These are phyloP conservation scores for Augiades crinisus DNA, from an alignment of 2,888 invertebrate genomes.

Conservation along the genomic window DNA sequence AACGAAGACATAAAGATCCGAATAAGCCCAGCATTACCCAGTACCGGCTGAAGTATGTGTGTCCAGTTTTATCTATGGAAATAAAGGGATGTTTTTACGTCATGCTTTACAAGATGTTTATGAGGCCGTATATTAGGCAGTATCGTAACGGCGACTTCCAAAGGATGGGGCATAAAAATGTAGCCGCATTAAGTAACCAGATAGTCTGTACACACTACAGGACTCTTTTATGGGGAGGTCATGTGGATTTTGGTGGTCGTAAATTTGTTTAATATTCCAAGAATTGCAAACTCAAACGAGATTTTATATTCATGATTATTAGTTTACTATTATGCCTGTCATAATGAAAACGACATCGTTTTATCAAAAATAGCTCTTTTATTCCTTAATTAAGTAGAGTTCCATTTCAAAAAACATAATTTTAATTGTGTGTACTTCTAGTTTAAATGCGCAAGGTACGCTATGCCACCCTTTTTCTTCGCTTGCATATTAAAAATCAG, in stretches of 20 bases:
- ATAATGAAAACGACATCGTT: too few relatives aligned
- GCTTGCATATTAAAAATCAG: too few relatives aligned
- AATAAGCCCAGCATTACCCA: not conserved
- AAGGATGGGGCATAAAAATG: conserved; percentile 29
- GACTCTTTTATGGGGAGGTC: not conserved
- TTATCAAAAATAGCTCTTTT: too few relatives aligned
- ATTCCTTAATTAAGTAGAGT: too few relatives aligned
- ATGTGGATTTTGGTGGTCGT: too few relatives aligned
- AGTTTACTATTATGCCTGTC: too few relatives aligned
- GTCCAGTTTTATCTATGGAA: conserved; percentile 34
- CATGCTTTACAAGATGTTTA: conserved; percentile 37
- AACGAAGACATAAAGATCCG: conserved; percentile 4
- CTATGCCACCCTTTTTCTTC: too few relatives aligned
- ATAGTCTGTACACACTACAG: conserved; percentile 13
- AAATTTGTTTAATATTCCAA: not conserved
- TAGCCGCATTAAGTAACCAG: conserved; percentile 26
- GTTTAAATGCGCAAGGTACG: too few relatives aligned
- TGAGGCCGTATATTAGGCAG: conserved; percentile 32
- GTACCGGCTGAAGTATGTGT: conserved; percentile 7
- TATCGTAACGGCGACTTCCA: conserved; percentile 27
- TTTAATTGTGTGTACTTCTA: too few relatives aligned
- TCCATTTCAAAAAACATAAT: too few relatives aligned
- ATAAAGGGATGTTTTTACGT: conserved; percentile 35
- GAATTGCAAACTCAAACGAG: not conserved
- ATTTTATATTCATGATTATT: too few relatives aligned